phyloP scores from a whole-genome alignment of 2,888 invertebrate species.

The Drosophila atripex region DNA sequence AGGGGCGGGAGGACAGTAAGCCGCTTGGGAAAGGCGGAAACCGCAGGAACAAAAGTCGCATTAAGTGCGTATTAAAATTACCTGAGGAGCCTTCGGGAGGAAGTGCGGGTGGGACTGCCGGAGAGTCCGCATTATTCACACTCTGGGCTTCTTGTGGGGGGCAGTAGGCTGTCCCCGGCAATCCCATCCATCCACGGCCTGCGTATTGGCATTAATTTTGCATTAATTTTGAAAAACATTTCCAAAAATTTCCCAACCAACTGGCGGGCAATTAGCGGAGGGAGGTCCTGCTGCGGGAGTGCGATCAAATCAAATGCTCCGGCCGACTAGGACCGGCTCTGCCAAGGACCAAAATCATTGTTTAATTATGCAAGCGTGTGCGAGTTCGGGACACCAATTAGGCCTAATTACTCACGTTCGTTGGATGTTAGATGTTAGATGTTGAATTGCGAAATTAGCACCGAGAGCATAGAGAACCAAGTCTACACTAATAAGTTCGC shows the following conservation, averaged over 20 bases:
- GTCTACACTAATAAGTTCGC: not conserved
- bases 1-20: not conserved
- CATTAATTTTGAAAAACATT: no score
- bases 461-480: not conserved
- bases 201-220: no score
- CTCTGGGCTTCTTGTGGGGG: not conserved
- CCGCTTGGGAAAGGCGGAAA: constrained; percentile 1
- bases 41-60: constrained; percentile 12
- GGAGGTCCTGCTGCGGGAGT: not conserved
- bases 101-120: not conserved
- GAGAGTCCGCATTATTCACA: not conserved
- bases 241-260: not conserved
- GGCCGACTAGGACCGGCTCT: not conserved
- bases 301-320: constrained; percentile 6
- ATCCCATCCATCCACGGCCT: not conserved
- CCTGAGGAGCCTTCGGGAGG: not conserved
- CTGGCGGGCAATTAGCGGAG: constrained; percentile 2
- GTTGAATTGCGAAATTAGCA: constrained; percentile 22
- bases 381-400: constrained; percentile 40
- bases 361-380: constrained; percentile 38
- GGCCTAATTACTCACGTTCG: constrained; percentile 48
- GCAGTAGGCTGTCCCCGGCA: constrained; percentile 36
- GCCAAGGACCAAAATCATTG: constrained; percentile 29
- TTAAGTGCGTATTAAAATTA: constrained; percentile 15
- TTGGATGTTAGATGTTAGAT: constrained; percentile 33